Conservation (phyloP, 2,797 vertebrate species). For the Sardinella longiceps region DNA sequence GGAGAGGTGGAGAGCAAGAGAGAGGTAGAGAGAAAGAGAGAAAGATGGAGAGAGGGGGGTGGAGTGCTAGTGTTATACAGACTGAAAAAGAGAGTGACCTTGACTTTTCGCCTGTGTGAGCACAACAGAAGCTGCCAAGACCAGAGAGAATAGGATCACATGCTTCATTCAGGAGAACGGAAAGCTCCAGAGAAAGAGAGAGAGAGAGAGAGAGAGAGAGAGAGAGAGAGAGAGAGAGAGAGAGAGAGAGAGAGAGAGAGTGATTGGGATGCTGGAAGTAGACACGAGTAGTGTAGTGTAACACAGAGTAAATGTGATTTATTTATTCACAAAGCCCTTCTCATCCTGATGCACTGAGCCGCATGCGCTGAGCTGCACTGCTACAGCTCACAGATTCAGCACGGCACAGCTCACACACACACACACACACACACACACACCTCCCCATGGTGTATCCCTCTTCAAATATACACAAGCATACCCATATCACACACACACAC, state of each 20-base stretch:
- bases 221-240: neutral
- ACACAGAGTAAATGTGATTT: constrained; percentile 12
- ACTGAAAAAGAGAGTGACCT: constrained; percentile 32
- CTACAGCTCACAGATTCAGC: neutral
- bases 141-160: constrained; percentile 47
- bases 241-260: neutral
- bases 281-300: neutral
- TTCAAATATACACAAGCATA: neutral
- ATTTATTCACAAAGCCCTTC: constrained; percentile 13
- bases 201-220: neutral
- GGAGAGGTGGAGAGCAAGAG: neutral
- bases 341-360: constrained; percentile 16
- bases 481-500: neutral
- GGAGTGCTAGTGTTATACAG: neutral
- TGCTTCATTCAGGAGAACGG: constrained; percentile 42
- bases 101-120: constrained; percentile 48
- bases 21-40: neutral
- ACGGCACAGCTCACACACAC: neutral
- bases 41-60: neutral
- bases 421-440: neutral
- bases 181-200: constrained; percentile 42
- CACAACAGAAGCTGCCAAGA: constrained; percentile 27
- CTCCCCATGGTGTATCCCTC: no score
- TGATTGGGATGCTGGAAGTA: neutral
- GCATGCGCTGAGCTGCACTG: neutral